Conservation (phyloP, 1,140 invertebrate species). For the Nephila pilipes region DNA sequence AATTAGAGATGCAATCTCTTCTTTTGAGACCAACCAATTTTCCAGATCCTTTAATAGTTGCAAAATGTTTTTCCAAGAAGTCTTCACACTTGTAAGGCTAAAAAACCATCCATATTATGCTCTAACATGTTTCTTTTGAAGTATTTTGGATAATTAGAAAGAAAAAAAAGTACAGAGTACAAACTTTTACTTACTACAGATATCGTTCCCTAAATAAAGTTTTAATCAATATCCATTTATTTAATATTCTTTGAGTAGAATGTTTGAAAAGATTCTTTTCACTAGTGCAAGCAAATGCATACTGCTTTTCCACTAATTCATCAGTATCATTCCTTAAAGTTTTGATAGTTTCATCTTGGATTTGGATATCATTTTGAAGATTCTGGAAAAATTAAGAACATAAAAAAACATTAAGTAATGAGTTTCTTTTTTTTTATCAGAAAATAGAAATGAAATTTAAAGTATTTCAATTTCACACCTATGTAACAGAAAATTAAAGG, state of each 20-base stretch:
- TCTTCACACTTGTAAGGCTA: slow-evolving; percentile 7
- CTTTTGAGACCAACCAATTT: slow-evolving; percentile 27
- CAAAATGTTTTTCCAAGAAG: slow-evolving; percentile 40
- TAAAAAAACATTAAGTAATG: too few species aligned
- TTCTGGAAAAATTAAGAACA: neutral
- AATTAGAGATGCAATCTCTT: slow-evolving; percentile 16
- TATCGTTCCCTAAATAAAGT: neutral
- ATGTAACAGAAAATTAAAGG: too few species aligned
- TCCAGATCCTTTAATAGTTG: slow-evolving; percentile 25
- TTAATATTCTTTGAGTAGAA: slow-evolving; percentile 34
- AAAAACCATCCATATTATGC: neutral
- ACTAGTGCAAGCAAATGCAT: slow-evolving; percentile 5
- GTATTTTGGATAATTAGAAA: neutral
- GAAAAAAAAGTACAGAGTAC: neutral
- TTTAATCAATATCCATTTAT: slow-evolving; percentile 5
- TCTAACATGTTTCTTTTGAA: neutral
- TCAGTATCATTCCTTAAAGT: neutral
- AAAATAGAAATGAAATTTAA: too few species aligned
- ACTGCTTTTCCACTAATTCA: neutral
- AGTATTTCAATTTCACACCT: too few species aligned
- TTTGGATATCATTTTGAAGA: neutral
- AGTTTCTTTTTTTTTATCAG: too few species aligned
- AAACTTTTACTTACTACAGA: slow-evolving; percentile 15
- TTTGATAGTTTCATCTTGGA: neutral
- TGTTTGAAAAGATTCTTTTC: slow-evolving; percentile 6